phyloP scores from a whole-genome alignment of 92 coral and sea anemone genomes.

The Paramuricea clavata region DNA sequence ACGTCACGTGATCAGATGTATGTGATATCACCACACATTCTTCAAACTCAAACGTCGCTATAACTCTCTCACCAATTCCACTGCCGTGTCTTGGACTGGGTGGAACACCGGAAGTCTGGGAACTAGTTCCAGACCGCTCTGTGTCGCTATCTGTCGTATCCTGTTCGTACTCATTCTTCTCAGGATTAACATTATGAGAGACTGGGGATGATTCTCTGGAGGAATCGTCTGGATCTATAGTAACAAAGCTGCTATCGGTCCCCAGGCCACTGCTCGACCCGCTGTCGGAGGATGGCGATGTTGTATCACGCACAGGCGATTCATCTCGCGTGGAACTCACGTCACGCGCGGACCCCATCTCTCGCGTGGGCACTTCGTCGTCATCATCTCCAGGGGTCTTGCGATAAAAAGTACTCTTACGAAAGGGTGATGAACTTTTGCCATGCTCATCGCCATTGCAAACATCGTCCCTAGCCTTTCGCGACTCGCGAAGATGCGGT shows the following conservation, averaged over 20 bases:
- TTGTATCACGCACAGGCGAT: not conserved
- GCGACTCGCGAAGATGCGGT: not conserved
- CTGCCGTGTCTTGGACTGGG: conserved; percentile 42
- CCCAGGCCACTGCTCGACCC: conserved; percentile 93
- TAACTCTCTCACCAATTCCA: conserved; percentile 59
- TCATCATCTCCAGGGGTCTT: not conserved
- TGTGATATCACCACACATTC: conserved; percentile 89
- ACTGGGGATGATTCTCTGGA: not conserved
- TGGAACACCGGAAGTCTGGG: conserved; percentile 48
- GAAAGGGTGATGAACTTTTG: not conserved
- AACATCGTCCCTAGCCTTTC: not conserved
- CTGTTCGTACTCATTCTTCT: conserved; percentile 24
- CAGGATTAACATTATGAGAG: not conserved
- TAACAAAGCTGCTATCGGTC: conserved; percentile 63
- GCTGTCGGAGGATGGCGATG: conserved; percentile 32
- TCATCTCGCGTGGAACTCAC: not conserved
- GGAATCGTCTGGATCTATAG: conserved; percentile 9
- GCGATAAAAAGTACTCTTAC: conserved; percentile 11
- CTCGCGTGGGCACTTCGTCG: not conserved
- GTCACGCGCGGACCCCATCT: not conserved
- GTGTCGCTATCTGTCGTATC: conserved; percentile 19
- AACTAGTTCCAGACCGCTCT: conserved; percentile 28
- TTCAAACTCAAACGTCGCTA: conserved; percentile 95
- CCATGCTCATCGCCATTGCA: not conserved
- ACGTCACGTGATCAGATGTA: conserved; percentile 70